Base-by-base conservation (phyloP, 1,140 invertebrate genomes). In the Drosophila rufa region DNA sequence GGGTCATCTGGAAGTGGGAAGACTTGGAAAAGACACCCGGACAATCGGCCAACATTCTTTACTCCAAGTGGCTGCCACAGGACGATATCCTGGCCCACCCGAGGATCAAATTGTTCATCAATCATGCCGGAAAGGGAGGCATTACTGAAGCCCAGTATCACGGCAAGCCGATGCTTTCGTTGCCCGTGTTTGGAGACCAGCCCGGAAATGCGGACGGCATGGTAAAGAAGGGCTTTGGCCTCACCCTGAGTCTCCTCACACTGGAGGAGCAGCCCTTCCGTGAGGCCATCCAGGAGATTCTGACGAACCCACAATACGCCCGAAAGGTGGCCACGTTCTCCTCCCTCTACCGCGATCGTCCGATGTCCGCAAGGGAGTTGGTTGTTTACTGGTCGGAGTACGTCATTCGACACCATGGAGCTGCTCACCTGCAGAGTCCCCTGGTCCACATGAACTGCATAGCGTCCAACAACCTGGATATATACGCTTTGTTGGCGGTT, bases 31-130 rank as follows among this genome's bases (percentile, higher is more conserved):
- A 91, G 36, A 55, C 80, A 75, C 65, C 91, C 0, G 92, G 93
- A 2, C 93, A 94, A 59, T 93, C 95, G 0, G 68, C 90, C 0
- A 96, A 95, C 79, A 93, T 95, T 11, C 92, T 93, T 15, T 89
- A 94, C 33, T 77, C 80, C 7, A 94, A 95, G 69, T 95, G 95
- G 95, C 60, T 95, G 17, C 95, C 95, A 4, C 95, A 96, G 76
- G 92, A 92, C 55, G 93, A 94, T 67, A 91, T 95, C 58, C 76
- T 93, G 79, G 94, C 83, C 2, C 94, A 95, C 78, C 77, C 94
- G 3, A 96, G 96, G 69, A 91, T 96, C 2, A 94, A 94, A 75
- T 93, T 94, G 0, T 96, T 97, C 79, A 95, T 97, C 19, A 96
- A 95, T 0, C 96, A 97, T 80, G 96, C 95, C 38, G 96, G 96